phyloP scores from a whole-genome alignment of 1,140 invertebrate species.

The Scaptodrosophila lebanonensis region DNA sequence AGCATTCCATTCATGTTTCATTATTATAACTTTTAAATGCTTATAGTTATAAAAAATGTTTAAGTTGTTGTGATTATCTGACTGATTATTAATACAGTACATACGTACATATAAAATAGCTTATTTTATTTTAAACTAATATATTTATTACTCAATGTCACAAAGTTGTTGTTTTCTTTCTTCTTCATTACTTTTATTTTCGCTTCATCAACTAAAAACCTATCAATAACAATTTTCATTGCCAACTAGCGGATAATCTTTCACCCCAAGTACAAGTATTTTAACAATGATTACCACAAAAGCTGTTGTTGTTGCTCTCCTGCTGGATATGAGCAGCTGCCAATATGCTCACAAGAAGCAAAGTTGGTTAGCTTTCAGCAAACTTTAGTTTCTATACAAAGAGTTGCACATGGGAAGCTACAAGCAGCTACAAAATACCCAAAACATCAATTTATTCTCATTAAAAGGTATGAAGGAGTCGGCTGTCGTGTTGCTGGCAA shows the following conservation, averaged over 20 bases:
- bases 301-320: conserved; percentile 34
- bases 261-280: conserved; percentile 27
- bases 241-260: background rate
- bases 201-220: too few species aligned
- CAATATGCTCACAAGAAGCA: conserved; percentile 35
- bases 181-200: too few species aligned
- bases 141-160: too few species aligned
- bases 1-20: too few species aligned
- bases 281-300: conserved; percentile 58
- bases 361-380: conserved; percentile 21
- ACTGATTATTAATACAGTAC: too few species aligned
- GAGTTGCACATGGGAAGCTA: conserved; percentile 30
- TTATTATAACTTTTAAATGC: too few species aligned
- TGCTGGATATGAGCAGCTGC: conserved; percentile 36
- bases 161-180: too few species aligned
- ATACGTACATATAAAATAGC: too few species aligned
- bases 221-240: conserved; percentile 44
- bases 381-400: conserved; percentile 51
- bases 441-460: conserved; percentile 76
- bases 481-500: conserved; percentile 52
- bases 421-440: conserved; percentile 66
- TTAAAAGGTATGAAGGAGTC: conserved; percentile 74
- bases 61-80: too few species aligned
- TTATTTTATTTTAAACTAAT: too few species aligned
- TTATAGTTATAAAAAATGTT: too few species aligned